Evolutionary conservation across 2,797 vertebrate genomes (phyloP).

Genomic region (Eptatretus atami): DNA sequence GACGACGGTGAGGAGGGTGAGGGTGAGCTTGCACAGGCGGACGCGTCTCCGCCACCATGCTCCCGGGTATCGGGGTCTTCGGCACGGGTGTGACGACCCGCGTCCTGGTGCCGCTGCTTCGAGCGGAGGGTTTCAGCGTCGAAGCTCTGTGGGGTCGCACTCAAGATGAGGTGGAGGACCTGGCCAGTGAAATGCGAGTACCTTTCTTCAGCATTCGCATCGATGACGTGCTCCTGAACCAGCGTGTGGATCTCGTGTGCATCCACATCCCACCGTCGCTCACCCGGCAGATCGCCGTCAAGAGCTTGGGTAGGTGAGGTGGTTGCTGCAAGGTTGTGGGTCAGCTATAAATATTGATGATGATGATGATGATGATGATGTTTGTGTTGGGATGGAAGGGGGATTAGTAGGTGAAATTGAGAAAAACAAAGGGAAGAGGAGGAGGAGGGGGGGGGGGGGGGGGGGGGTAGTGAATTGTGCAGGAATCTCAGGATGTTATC

Average conservation of each 20-base stretch:
- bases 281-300: constrained; percentile 71
- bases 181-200: constrained; percentile 55
- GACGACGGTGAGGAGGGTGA: too few relatives aligned
- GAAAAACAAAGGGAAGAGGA: too few relatives aligned
- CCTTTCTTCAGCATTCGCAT: constrained; percentile 66
- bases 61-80: constrained; percentile 82
- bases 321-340: background rate
- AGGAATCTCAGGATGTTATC: too few relatives aligned
- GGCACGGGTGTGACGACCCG: constrained; percentile 66
- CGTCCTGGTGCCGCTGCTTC: constrained; percentile 50
- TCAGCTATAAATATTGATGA: background rate
- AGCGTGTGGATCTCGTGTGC: constrained; percentile 80
- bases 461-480: too few relatives aligned
- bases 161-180: constrained; percentile 46
- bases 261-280: constrained; percentile 75
- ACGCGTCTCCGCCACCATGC: constrained; percentile 15
- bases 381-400: background rate
- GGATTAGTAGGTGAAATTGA: too few relatives aligned
- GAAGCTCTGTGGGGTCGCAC: constrained; percentile 72
- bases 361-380: background rate
- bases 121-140: constrained; percentile 67
- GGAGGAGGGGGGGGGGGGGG: too few relatives aligned
- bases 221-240: constrained; percentile 63
- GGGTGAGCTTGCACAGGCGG: too few relatives aligned
- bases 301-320: constrained; percentile 43